These are phyloP conservation scores for Salvelinus namaycush DNA, from an alignment of 2,113 vertebrate species.

Conservation along the genomic window DNA sequence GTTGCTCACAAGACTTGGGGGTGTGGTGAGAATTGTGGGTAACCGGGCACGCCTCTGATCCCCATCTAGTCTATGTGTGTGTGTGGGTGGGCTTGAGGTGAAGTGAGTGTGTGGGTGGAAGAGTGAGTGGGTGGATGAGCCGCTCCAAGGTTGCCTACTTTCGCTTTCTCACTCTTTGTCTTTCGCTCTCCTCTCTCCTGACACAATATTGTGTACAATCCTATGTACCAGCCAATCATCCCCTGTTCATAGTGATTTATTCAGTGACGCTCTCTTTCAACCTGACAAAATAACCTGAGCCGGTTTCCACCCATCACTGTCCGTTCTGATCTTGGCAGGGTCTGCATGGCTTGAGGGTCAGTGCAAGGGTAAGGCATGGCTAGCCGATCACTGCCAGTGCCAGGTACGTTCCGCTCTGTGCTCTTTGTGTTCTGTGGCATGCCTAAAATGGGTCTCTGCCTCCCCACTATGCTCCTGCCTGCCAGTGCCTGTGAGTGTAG, in stretches of 20 bases:
- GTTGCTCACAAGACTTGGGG: too few relatives aligned
- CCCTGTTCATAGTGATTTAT: background rate
- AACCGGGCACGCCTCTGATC: too few relatives aligned
- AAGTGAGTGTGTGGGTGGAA: too few relatives aligned
- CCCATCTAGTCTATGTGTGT: too few relatives aligned
- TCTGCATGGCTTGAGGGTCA: slow-evolving; percentile 51
- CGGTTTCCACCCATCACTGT: slow-evolving; percentile 15
- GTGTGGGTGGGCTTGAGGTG: too few relatives aligned
- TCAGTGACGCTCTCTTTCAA: background rate
- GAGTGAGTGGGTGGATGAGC: too few relatives aligned
- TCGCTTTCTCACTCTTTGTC: too few relatives aligned
- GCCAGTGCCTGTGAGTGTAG: background rate
- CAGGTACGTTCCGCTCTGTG: slow-evolving; percentile 24
- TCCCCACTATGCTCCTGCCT: slow-evolving; percentile 27
- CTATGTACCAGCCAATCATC: too few relatives aligned
- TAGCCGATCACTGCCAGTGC: slow-evolving; percentile 14
- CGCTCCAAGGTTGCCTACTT: too few relatives aligned
- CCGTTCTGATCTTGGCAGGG: slow-evolving; percentile 50
- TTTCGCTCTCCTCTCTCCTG: too few relatives aligned
- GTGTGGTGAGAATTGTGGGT: too few relatives aligned
- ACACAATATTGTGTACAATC: too few relatives aligned
- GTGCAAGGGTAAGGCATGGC: slow-evolving; percentile 49
- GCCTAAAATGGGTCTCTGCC: slow-evolving; percentile 36
- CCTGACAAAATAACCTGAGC: slow-evolving; percentile 5
- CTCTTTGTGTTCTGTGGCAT: slow-evolving; percentile 34